phyloP scores from a whole-genome alignment of 2,888 invertebrate species.

The Gymnoscelis rufifasciata region DNA sequence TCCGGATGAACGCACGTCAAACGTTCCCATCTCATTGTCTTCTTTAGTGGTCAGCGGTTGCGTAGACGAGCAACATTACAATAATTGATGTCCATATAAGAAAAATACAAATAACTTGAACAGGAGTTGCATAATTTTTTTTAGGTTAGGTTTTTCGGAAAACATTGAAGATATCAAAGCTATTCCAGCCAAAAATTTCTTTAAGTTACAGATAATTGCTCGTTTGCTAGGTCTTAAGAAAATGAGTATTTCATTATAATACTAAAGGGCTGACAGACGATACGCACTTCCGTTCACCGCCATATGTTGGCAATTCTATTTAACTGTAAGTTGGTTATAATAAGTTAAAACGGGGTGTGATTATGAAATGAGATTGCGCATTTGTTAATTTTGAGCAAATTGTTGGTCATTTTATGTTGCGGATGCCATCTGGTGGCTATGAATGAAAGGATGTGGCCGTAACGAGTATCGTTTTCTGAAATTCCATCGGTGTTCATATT shows the following conservation, averaged over 20 bases:
- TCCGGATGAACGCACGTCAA: constrained; percentile 63
- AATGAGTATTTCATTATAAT: constrained; percentile 72
- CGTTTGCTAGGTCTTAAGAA: constrained; percentile 40
- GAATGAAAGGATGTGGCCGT: constrained; percentile 14
- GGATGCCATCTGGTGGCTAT: constrained; percentile 22
- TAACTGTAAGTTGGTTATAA: constrained; percentile 44
- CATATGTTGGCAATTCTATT: constrained; percentile 53
- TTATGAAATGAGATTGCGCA: constrained; percentile 23
- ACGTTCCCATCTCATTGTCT: constrained; percentile 64
- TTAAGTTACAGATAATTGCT: neutral
- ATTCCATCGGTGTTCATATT: too few species aligned
- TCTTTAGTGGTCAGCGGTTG: constrained; percentile 66
- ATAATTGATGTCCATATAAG: too few species aligned
- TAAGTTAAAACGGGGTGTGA: constrained; percentile 37
- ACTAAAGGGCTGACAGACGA: constrained; percentile 73
- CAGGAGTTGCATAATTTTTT: too few species aligned
- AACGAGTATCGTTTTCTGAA: neutral
- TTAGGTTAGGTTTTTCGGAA: too few species aligned
- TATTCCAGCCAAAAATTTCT: neutral
- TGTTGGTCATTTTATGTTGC: constrained; percentile 19
- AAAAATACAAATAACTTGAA: too few species aligned
- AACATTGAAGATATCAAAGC: too few species aligned
- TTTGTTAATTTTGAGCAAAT: constrained; percentile 22
- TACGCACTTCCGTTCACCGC: constrained; percentile 70
- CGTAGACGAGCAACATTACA: neutral